Evolutionary conservation across 2,113 vertebrate genomes (phyloP).

Genomic region (Columba janthina): DNA sequence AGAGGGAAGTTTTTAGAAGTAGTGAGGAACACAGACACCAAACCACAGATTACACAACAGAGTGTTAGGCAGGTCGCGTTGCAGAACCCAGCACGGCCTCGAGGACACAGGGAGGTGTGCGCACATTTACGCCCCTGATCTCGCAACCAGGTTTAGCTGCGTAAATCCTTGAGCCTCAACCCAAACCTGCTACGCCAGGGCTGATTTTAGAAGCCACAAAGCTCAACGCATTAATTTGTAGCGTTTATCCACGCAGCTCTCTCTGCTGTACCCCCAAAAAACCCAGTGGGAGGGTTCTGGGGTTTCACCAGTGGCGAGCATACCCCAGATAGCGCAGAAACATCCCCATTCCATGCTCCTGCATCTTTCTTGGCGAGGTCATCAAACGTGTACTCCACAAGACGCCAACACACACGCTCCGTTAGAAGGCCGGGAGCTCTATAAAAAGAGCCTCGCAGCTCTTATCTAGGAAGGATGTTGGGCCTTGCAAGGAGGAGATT

Average conservation of each 20-base stretch:
- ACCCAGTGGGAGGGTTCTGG: no score
- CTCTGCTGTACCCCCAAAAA: neutral
- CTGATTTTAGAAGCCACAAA: neutral
- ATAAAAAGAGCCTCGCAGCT: neutral
- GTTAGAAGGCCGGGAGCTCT: neutral
- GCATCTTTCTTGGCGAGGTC: constrained; percentile 56
- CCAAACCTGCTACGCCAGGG: neutral
- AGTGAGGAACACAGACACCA: constrained; percentile 70
- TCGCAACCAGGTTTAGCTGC: neutral
- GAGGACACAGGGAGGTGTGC: neutral
- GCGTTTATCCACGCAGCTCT: neutral
- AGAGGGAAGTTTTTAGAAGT: constrained; percentile 68
- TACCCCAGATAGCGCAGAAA: neutral
- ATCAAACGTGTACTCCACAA: constrained; percentile 57
- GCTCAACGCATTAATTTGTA: neutral
- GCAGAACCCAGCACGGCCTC: constrained; percentile 56
- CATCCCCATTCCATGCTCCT: neutral
- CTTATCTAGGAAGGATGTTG: neutral
- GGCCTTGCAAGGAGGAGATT: neutral
- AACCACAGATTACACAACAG: constrained; percentile 65
- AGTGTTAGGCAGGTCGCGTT: constrained; percentile 47
- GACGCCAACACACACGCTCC: neutral
- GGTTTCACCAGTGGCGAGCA: neutral
- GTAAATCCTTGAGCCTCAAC: neutral
- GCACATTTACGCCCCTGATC: neutral